phyloP scores from a whole-genome alignment of 2,888 invertebrate genomes.

The Rhabditoides inermis region DNA sequence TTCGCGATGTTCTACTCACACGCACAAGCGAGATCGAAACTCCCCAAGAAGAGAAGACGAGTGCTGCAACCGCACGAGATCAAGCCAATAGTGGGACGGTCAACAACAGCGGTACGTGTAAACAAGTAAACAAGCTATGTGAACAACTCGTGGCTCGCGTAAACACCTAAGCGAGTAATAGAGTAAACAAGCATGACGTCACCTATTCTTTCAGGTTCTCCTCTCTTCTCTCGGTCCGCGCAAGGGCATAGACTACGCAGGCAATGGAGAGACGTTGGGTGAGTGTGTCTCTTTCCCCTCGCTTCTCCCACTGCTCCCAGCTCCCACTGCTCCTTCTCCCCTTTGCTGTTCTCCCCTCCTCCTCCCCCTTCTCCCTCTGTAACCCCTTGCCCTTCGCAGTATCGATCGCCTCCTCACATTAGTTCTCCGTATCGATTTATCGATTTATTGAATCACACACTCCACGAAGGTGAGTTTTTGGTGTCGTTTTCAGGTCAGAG shows the following conservation, averaged over 20 bases:
- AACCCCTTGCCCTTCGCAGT: too few relatives aligned
- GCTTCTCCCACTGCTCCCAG: neutral
- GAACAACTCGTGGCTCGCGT: neutral
- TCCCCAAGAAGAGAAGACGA: slow-evolving; percentile 46
- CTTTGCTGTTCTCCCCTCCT: neutral
- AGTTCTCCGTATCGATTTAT: too few relatives aligned
- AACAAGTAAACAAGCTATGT: slow-evolving; percentile 9
- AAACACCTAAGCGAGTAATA: neutral
- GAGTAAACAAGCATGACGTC: too few relatives aligned
- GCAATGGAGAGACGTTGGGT: neutral
- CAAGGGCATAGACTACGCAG: slow-evolving; percentile 4
- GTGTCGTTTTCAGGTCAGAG: slow-evolving; percentile 4
- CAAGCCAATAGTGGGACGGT: slow-evolving; percentile 25
- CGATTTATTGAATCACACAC: too few relatives aligned
- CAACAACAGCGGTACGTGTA: slow-evolving; percentile 39
- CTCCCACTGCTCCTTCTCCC: neutral
- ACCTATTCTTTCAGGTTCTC: too few relatives aligned
- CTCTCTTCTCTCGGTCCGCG: neutral
- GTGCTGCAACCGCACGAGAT: slow-evolving; percentile 47
- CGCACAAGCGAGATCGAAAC: slow-evolving; percentile 43
- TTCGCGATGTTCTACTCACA: slow-evolving; percentile 44
- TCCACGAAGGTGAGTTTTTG: too few relatives aligned
- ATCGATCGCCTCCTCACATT: too few relatives aligned
- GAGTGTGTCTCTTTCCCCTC: slow-evolving; percentile 2
- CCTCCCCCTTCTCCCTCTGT: neutral